Percentiles rank a stretch among this genome's conserved stretches.
These are phyloP conservation scores for Parelbella ahira DNA, from an alignment of 2,888 invertebrate genomes.

Conservation along the genomic window DNA sequence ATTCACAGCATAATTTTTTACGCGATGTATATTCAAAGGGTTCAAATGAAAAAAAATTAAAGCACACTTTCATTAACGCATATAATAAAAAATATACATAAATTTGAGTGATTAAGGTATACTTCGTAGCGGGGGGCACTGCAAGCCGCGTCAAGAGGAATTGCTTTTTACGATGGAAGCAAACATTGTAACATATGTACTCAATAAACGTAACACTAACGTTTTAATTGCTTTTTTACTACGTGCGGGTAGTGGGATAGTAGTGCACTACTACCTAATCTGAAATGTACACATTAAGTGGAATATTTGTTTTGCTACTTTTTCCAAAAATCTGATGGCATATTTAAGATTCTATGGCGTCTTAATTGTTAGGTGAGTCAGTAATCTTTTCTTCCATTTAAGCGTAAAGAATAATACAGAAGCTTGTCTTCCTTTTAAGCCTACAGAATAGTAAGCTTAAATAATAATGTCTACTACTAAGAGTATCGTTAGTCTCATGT, in stretches of 20 bases:
- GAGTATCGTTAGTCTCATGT: too few species aligned
- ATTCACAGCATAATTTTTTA: constrained; percentile 42
- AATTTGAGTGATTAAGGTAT: constrained; percentile 70
- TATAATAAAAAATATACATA: constrained; percentile 67
- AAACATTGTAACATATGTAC: constrained; percentile 56
- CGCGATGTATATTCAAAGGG: constrained; percentile 39
- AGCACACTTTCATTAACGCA: constrained; percentile 58
- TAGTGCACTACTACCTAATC: too few species aligned
- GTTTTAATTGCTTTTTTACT: constrained; percentile 50
- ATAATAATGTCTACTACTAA: too few species aligned
- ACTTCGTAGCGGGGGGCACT: constrained; percentile 55
- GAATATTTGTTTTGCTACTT: too few species aligned
- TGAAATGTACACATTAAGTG: too few species aligned
- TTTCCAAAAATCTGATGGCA: too few species aligned
- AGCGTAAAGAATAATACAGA: too few species aligned
- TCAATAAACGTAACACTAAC: constrained; percentile 48
- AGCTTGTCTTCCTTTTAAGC: too few species aligned
- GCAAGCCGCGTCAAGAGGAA: constrained; percentile 47
- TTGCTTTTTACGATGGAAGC: constrained; percentile 55
- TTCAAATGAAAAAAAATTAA: constrained; percentile 44
- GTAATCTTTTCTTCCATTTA: too few species aligned
- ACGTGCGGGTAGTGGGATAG: constrained; percentile 8
- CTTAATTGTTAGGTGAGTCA: too few species aligned
- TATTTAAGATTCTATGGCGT: too few species aligned
- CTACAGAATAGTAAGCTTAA: too few species aligned